phyloP scores from a whole-genome alignment of 1,140 invertebrate species.

The Fopius arisanus region DNA sequence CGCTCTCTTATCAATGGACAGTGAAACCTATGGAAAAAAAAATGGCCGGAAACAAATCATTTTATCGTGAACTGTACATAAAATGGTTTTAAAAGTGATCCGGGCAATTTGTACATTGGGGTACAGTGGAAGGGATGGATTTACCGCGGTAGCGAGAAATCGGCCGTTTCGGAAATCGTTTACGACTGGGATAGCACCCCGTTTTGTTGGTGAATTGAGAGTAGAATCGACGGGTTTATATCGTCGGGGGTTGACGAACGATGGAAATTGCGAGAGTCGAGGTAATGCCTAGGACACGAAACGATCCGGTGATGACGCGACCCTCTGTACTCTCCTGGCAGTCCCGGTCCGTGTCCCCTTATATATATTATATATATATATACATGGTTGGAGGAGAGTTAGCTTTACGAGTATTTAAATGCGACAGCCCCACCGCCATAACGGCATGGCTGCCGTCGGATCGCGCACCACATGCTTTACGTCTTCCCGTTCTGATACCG shows the following conservation, averaged over 20 bases:
- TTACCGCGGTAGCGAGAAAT: slow-evolving; percentile 27
- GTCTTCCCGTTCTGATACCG: slow-evolving; percentile 31
- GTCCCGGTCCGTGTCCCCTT: slow-evolving; percentile 9
- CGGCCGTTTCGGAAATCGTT: slow-evolving; percentile 30
- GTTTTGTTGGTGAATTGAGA: slow-evolving; percentile 23
- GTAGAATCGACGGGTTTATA: slow-evolving; percentile 22
- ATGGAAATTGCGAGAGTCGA: slow-evolving; percentile 18
- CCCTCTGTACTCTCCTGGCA: background rate
- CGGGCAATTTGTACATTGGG: slow-evolving; percentile 28
- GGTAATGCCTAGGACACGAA: slow-evolving; percentile 12
- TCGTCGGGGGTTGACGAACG: slow-evolving; percentile 15
- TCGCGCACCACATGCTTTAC: slow-evolving; percentile 35
- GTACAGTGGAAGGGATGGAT: background rate
- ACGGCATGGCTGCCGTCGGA: slow-evolving; percentile 54
- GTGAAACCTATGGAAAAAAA: background rate
- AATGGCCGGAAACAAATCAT: slow-evolving; percentile 19
- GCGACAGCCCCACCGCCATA: slow-evolving; percentile 31
- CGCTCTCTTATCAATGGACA: background rate
- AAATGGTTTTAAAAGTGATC: slow-evolving; percentile 32
- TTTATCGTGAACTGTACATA: slow-evolving; percentile 25
- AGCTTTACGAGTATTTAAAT: slow-evolving; percentile 42
- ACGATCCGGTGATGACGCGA: slow-evolving; percentile 23
- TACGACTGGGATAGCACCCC: slow-evolving; percentile 28
- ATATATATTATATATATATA: background rate
- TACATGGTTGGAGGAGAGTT: slow-evolving; percentile 25